Conservation (phyloP, 2,113 vertebrate genomes). For the Halcyon senegalensis region DNA sequence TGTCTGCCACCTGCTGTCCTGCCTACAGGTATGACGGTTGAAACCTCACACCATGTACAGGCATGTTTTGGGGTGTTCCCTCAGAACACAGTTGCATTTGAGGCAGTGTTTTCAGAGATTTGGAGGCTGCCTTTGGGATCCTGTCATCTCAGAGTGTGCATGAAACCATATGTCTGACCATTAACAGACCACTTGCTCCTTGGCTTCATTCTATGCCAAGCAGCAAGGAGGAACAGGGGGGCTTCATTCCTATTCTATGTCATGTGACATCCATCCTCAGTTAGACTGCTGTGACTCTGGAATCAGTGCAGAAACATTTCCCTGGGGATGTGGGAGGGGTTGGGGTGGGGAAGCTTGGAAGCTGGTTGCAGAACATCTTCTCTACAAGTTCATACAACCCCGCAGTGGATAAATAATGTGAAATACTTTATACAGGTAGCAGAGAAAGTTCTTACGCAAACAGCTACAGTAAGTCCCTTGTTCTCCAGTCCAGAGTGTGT, state of each 20-base stretch:
- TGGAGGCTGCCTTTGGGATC: not conserved
- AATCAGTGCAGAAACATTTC: not conserved
- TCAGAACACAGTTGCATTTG: not conserved
- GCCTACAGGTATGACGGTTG: not conserved
- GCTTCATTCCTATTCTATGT: not conserved
- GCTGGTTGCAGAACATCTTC: not conserved
- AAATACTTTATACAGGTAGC: not conserved
- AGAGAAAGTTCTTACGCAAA: not conserved
- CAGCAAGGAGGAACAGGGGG: not conserved
- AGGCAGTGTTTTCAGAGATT: not conserved
- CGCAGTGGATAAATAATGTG: not conserved
- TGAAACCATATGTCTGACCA: not conserved
- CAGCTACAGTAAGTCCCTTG: not conserved
- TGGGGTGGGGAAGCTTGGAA: not conserved
- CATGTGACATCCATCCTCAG: not conserved
- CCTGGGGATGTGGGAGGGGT: not conserved
- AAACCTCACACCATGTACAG: not conserved
- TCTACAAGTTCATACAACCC: not conserved
- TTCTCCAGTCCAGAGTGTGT: not conserved
- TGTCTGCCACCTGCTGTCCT: not conserved
- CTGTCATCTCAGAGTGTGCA: not conserved
- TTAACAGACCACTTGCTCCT: not conserved
- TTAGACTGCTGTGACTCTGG: not conserved
- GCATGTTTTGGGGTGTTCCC: not conserved
- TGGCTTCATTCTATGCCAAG: not conserved